A percentile compares a stretch with the other conserved stretches of the same genome.
phyloP scores from a whole-genome alignment of 2,888 invertebrate genomes.

The Enoplolaimus lenunculus region DNA sequence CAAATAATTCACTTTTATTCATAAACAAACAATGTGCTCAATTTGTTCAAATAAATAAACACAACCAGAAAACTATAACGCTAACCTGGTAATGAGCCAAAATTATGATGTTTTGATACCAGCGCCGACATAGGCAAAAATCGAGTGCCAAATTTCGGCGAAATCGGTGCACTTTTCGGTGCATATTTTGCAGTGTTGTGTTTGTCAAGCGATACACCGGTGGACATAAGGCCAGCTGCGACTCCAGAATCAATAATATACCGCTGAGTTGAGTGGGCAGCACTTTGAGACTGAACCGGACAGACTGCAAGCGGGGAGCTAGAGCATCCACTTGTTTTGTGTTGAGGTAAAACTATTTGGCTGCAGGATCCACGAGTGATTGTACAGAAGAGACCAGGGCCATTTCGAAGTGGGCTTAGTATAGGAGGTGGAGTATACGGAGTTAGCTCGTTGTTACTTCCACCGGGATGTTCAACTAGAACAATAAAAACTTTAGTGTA shows the following conservation, averaged over 20 bases:
- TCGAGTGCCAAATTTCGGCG: slow-evolving; percentile 27
- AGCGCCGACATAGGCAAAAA: too few species aligned
- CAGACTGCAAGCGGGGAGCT: slow-evolving; percentile 16
- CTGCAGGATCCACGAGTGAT: slow-evolving; percentile 30
- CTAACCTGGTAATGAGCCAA: too few species aligned
- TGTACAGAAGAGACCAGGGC: slow-evolving; percentile 62
- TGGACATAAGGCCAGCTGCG: too few species aligned
- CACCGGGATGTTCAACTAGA: not conserved
- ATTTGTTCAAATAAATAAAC: too few species aligned
- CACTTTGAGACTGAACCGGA: not conserved
- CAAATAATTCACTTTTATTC: too few species aligned
- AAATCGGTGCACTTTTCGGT: slow-evolving; percentile 41
- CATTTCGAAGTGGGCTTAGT: slow-evolving; percentile 73
- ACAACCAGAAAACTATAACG: too few species aligned
- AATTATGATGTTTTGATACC: too few species aligned
- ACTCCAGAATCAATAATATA: too few species aligned
- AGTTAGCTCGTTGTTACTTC: too few species aligned
- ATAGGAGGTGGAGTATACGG: slow-evolving; percentile 85
- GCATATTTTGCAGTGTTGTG: not conserved
- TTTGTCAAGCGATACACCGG: too few species aligned
- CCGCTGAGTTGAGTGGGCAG: too few species aligned
- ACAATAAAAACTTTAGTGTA: not conserved
- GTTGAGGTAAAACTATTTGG: slow-evolving; percentile 32
- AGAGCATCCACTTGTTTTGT: slow-evolving; percentile 8
- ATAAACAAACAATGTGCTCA: too few species aligned